Conservation (phyloP, 1,140 invertebrate species). For the Temnothorax longispinosus region DNA sequence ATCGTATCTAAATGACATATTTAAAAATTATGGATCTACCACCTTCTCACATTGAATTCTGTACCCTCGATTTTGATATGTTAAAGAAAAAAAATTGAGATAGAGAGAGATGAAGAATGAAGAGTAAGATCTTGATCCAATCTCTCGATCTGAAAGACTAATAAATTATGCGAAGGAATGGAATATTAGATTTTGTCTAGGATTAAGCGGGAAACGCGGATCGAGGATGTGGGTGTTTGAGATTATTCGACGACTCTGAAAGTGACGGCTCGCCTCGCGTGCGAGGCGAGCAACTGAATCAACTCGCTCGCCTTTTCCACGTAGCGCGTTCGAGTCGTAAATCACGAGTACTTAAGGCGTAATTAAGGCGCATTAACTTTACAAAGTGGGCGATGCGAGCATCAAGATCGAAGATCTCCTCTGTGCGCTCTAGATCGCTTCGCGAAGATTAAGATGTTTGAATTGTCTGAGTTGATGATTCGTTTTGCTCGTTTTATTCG, state of each 20-base stretch:
- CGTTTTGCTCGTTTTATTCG: background rate
- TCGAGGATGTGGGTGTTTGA: background rate
- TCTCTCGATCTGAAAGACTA: conserved; percentile 1
- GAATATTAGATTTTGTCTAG: background rate
- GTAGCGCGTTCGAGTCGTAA: conserved; percentile 41
- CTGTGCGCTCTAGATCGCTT: conserved; percentile 23
- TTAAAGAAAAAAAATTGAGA: background rate
- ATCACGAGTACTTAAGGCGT: conserved; percentile 48
- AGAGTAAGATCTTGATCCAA: background rate
- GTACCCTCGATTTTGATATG: background rate
- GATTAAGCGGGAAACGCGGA: background rate
- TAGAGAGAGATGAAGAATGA: background rate
- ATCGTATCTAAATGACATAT: background rate
- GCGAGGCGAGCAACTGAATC: conserved; percentile 39
- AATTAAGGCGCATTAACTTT: conserved; percentile 56
- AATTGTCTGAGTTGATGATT: conserved; percentile 16
- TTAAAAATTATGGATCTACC: background rate
- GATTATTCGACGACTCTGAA: conserved; percentile 40
- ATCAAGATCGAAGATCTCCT: conserved; percentile 47
- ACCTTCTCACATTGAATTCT: background rate
- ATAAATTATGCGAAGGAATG: conserved; percentile 16
- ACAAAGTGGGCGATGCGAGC: conserved; percentile 20
- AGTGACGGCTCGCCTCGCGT: conserved; percentile 39
- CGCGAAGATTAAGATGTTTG: conserved; percentile 36
- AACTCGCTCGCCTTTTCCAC: conserved; percentile 34